Conservation (phyloP, 2,113 vertebrate genomes). For the Mormyrus lacerda region DNA sequence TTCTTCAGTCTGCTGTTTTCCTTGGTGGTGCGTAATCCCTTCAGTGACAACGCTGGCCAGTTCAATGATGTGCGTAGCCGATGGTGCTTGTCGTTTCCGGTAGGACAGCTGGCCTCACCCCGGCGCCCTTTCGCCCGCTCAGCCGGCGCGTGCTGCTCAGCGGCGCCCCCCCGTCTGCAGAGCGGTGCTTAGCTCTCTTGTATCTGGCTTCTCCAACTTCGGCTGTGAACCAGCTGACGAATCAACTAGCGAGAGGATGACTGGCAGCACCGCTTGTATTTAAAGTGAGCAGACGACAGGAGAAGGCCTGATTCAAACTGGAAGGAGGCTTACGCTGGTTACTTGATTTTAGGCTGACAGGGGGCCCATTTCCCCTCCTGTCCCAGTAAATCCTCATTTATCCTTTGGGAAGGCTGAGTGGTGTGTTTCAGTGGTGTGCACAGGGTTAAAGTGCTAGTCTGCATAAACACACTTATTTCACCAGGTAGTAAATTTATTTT, state of each 20-base stretch:
- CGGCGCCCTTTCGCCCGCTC: not conserved
- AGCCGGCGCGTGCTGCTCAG: not conserved
- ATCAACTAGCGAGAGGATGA: not conserved
- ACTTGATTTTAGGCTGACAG: constrained; percentile 29
- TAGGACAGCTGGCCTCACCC: not conserved
- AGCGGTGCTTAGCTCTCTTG: not conserved
- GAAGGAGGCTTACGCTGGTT: constrained; percentile 18
- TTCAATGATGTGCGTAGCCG: not conserved
- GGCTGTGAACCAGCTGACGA: constrained; percentile 12
- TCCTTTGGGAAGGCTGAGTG: constrained; percentile 29
- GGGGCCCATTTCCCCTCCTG: constrained; percentile 41
- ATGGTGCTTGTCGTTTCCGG: not conserved
- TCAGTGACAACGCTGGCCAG: not conserved
- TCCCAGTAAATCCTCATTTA: constrained; percentile 34
- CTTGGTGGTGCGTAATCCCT: not conserved
- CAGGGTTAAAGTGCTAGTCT: not conserved
- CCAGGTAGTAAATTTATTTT: not conserved
- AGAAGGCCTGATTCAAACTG: constrained; percentile 26
- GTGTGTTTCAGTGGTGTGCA: not conserved
- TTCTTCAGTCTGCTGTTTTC: not conserved
- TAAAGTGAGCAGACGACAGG: not conserved
- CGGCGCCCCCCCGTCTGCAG: not conserved
- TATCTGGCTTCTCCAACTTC: constrained; percentile 2
- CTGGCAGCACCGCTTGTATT: not conserved
- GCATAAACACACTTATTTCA: not conserved